Evolutionary conservation across 1,140 invertebrate genomes (phyloP).

Genomic region (Nasonia giraulti): DNA sequence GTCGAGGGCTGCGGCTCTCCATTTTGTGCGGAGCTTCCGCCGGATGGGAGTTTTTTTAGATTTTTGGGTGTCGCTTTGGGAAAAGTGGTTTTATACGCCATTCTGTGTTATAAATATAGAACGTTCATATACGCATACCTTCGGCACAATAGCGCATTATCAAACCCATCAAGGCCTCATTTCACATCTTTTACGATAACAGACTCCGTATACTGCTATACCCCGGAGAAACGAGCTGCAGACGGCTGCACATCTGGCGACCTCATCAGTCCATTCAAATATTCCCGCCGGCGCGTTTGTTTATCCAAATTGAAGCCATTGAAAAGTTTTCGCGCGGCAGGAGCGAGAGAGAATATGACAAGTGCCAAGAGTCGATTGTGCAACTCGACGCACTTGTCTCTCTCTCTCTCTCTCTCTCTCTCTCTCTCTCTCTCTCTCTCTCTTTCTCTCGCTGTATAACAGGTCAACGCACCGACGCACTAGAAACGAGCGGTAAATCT

Average conservation of each 20-base stretch:
- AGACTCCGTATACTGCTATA: background rate
- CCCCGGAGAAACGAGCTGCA: background rate
- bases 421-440: no score
- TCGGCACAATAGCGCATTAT: background rate
- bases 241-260: background rate
- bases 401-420: background rate
- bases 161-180: background rate
- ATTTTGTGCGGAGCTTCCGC: background rate
- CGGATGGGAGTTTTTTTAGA: background rate
- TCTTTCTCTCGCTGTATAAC: slow-evolving; percentile 38
- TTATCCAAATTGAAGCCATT: slow-evolving; percentile 1
- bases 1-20: background rate
- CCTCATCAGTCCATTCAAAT: background rate
- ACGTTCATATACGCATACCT: no score
- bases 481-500: slow-evolving; percentile 38
- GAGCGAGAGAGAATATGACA: slow-evolving; percentile 8
- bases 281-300: background rate
- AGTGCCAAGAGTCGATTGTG: slow-evolving; percentile 52
- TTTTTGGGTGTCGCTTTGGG: background rate
- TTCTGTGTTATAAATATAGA: no score
- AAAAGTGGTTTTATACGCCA: no score
- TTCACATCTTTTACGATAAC: background rate
- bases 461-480: slow-evolving; percentile 55
- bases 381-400: slow-evolving; percentile 56
- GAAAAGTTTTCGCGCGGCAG: background rate